Percentiles rank a stretch among this genome's conserved stretches.
These are phyloP conservation scores for Pharmacophagus antenor DNA, from an alignment of 2,888 invertebrate genomes.

Conservation along the genomic window DNA sequence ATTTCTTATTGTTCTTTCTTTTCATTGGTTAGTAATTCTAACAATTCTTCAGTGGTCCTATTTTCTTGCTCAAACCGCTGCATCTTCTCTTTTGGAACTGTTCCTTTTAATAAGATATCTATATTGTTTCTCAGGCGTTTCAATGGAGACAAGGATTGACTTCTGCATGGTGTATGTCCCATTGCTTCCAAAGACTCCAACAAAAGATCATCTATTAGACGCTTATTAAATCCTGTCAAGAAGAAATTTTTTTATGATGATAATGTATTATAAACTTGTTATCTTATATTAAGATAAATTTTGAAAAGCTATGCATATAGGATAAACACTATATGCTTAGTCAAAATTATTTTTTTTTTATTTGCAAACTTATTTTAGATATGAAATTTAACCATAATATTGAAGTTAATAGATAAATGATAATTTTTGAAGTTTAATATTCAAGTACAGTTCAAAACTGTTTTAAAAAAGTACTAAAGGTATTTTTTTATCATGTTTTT, in stretches of 20 bases:
- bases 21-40: conserved; percentile 85
- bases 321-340: no score
- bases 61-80: conserved; percentile 86
- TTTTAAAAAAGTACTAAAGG: no score
- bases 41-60: conserved; percentile 88
- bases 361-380: no score
- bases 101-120: conserved; percentile 88
- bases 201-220: conserved; percentile 90
- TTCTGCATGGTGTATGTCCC: conserved; percentile 84
- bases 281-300: neutral
- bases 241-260: conserved; percentile 15
- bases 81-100: conserved; percentile 90
- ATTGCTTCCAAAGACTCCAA: conserved; percentile 88
- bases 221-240: conserved; percentile 80
- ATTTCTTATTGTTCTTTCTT: conserved; percentile 43
- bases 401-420: no score
- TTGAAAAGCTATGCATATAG: no score
- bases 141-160: conserved; percentile 78
- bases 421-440: no score
- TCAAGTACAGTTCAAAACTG: no score
- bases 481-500: neutral
- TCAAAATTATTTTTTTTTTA: neutral
- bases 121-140: conserved; percentile 87
- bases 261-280: neutral
- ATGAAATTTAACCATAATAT: no score